phyloP scores from a whole-genome alignment of 2,113 vertebrate genomes.

The Dissostichus mawsoni region DNA sequence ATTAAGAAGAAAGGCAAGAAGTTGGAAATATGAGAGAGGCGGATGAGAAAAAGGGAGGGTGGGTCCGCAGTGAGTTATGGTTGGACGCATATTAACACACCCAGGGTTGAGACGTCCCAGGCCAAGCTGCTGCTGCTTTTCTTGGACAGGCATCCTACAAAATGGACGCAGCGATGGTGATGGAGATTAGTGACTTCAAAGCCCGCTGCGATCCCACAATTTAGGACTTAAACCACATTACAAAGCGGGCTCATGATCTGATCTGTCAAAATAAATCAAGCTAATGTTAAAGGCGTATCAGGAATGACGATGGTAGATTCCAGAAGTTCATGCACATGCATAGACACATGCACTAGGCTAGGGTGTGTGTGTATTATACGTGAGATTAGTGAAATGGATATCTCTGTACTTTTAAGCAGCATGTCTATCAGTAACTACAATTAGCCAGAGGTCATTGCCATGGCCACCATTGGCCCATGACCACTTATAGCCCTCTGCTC shows the following conservation, averaged over 20 bases:
- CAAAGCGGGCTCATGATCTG: constrained; percentile 48
- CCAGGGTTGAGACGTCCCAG: constrained; percentile 45
- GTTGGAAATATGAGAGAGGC: constrained; percentile 41
- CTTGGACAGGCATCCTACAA: constrained; percentile 60
- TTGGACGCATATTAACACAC: constrained; percentile 56
- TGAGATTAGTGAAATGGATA: constrained; percentile 66
- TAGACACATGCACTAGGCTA: constrained; percentile 1
- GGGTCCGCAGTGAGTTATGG: constrained; percentile 49
- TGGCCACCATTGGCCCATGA: constrained; percentile 62
- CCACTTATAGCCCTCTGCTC: constrained; percentile 55
- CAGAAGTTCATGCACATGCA: constrained; percentile 19
- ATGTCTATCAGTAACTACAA: constrained; percentile 74
- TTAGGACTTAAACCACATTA: constrained; percentile 60
- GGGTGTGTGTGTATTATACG: constrained; percentile 35
- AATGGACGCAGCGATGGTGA: constrained; percentile 61
- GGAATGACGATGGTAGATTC: constrained; percentile 50
- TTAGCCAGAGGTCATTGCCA: constrained; percentile 76
- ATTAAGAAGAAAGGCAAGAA: constrained; percentile 10
- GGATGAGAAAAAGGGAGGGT: constrained; percentile 10
- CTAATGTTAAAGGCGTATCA: constrained; percentile 25
- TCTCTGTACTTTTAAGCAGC: constrained; percentile 61
- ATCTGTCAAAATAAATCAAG: constrained; percentile 64
- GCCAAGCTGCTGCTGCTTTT: constrained; percentile 65
- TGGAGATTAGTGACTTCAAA: constrained; percentile 77
- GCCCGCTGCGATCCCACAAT: constrained; percentile 26